Evolutionary conservation across 2,113 vertebrate genomes (phyloP).

Genomic region (Lycaon pictus): DNA sequence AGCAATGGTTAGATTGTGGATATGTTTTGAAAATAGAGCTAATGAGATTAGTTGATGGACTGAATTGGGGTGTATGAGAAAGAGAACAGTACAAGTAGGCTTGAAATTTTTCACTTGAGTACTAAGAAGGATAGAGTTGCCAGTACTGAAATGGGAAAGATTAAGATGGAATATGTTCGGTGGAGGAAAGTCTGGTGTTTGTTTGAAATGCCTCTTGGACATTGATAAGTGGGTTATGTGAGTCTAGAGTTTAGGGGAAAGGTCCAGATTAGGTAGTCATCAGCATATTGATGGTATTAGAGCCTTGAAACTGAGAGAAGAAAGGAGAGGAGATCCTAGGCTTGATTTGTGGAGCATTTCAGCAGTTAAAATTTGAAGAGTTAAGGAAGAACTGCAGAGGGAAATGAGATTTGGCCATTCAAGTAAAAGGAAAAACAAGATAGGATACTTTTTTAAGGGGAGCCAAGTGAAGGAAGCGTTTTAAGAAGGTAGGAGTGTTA

Average conservation of each 20-base stretch:
- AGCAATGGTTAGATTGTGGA: constrained; percentile 31
- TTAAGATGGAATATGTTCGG: not conserved
- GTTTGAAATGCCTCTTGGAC: not conserved
- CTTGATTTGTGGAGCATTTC: not conserved
- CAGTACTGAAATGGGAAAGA: not conserved
- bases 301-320: not conserved
- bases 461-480: constrained; percentile 19
- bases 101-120: constrained; percentile 13
- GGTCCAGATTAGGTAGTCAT: not conserved
- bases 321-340: not conserved
- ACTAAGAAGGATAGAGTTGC: not conserved
- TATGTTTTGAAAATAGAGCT: constrained; percentile 17
- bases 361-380: not conserved
- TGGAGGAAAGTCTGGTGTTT: not conserved
- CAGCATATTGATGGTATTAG: not conserved
- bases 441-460: not conserved
- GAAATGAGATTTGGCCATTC: not conserved
- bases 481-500: not conserved
- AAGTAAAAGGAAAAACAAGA: not conserved
- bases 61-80: not conserved
- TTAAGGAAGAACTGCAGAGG: not conserved
- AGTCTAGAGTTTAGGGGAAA: not conserved
- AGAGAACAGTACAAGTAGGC: not conserved
- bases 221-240: not conserved
- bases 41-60: not conserved